Evolutionary conservation across 53 echinoderm and acorn worm genomes (phyloP).

Genomic region (Stichopus horrens): DNA sequence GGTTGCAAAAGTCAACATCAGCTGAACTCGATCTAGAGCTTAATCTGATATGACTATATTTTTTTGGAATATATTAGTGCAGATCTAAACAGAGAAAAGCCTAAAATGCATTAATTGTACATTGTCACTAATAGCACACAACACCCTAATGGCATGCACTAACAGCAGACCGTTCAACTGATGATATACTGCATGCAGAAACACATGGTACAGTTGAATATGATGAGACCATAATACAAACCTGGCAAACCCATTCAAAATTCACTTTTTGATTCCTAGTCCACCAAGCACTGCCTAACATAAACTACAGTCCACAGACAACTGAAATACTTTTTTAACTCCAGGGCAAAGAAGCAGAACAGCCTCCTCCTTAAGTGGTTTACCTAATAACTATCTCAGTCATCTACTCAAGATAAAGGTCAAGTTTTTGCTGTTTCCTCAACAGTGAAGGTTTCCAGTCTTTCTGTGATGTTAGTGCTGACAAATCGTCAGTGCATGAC

Average conservation of each 20-base stretch:
- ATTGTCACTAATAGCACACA: too few relatives aligned
- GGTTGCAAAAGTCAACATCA: too few relatives aligned
- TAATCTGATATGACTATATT: too few relatives aligned
- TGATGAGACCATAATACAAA: not conserved
- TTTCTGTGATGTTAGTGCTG: not conserved
- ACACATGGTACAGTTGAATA: too few relatives aligned
- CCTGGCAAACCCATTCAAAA: not conserved
- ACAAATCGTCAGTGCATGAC: too few relatives aligned
- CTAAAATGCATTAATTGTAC: too few relatives aligned
- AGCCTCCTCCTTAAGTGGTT: slow-evolving; percentile 22
- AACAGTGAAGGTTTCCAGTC: not conserved
- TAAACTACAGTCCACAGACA: not conserved
- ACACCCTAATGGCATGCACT: too few relatives aligned
- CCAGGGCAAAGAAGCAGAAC: not conserved
- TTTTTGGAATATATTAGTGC: too few relatives aligned
- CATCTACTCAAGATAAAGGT: slow-evolving; percentile 28
- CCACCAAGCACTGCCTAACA: not conserved
- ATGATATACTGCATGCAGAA: too few relatives aligned
- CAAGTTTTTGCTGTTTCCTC: slow-evolving; percentile 16
- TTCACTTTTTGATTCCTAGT: not conserved
- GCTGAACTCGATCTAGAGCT: too few relatives aligned
- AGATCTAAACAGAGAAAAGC: too few relatives aligned
- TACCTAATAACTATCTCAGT: slow-evolving; percentile 9
- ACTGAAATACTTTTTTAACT: not conserved
- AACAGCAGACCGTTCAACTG: too few relatives aligned